Conservation (phyloP, 2,888 invertebrate genomes). For the Metacarcinus magister region DNA sequence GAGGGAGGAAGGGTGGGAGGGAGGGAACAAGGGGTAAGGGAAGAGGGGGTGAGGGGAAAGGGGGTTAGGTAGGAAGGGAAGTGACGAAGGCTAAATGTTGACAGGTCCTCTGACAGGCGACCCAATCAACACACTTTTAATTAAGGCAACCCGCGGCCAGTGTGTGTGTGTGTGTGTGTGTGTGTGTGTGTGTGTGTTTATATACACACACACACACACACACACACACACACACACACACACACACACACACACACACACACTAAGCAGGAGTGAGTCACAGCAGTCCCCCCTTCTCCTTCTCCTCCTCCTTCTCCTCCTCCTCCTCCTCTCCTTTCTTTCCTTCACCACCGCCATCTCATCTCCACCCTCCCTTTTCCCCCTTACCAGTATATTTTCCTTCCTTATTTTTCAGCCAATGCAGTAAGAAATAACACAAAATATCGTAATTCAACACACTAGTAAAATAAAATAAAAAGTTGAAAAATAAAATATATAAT, state of each 20-base stretch:
- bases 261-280: neutral
- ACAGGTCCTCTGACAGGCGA: neutral
- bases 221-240: neutral
- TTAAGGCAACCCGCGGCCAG: neutral
- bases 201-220: neutral
- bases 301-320: neutral
- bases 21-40: neutral
- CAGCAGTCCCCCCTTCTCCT: neutral
- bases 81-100: slow-evolving; percentile 6
- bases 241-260: neutral
- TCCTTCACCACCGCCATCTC: neutral
- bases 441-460: neutral
- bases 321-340: neutral
- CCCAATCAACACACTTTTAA: slow-evolving; percentile 26
- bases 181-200: too few relatives aligned
- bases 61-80: neutral
- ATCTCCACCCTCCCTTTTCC: neutral
- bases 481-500: too few relatives aligned
- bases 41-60: neutral
- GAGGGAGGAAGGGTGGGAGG: neutral
- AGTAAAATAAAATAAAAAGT: neutral
- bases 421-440: neutral
- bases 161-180: too few relatives aligned
- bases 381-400: neutral
- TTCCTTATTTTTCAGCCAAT: too few relatives aligned